A percentile compares a stretch with the other conserved stretches of the same genome.
phyloP scores from a whole-genome alignment of 2,797 vertebrate species.

The Hyperoplus immaculatus region DNA sequence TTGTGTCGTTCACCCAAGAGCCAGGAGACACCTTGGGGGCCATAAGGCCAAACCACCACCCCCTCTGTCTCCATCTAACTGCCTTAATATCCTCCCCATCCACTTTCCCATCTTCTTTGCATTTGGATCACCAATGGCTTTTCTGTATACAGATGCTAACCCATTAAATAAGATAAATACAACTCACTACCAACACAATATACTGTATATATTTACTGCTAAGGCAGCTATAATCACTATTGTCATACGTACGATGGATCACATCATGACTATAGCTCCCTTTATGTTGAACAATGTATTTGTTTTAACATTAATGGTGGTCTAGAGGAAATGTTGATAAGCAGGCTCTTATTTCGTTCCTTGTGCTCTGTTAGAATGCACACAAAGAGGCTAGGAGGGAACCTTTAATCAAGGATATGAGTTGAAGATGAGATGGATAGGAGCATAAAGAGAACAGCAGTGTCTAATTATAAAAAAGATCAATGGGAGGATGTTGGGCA shows the following conservation, averaged over 20 bases:
- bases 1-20: slow-evolving; percentile 80
- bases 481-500: slow-evolving; percentile 9
- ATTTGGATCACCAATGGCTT: background rate
- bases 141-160: background rate
- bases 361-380: background rate
- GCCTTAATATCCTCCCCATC: slow-evolving; percentile 7
- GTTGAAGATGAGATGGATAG: slow-evolving; percentile 4
- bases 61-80: slow-evolving; percentile 45
- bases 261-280: no score
- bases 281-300: no score
- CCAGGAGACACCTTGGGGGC: slow-evolving; percentile 71
- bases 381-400: background rate
- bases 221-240: background rate
- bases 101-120: background rate
- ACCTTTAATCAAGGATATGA: slow-evolving; percentile 10
- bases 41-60: slow-evolving; percentile 60
- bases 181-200: background rate
- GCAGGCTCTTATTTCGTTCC: background rate
- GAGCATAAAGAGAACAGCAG: slow-evolving; percentile 3
- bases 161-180: background rate
- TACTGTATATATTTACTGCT: background rate
- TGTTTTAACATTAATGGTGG: background rate
- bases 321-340: background rate
- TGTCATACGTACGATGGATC: background rate
- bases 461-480: slow-evolving; percentile 26